Percentiles rank a stretch among this genome's conserved stretches.
Conservation (phyloP, 2,888 invertebrate species). For the Ashinkailepas kermadecensis region DNA sequence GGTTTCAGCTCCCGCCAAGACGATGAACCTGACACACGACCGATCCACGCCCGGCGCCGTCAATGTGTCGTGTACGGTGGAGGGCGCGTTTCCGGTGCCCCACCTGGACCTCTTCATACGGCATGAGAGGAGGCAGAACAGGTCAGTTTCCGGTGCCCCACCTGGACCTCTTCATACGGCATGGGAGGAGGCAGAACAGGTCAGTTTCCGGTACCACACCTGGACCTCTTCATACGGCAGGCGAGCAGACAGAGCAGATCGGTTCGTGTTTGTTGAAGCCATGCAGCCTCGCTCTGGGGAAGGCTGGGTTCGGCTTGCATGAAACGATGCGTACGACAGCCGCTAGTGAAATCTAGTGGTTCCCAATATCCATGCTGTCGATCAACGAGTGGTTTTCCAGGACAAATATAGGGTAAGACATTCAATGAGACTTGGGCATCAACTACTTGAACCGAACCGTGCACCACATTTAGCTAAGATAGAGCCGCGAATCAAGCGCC, state of each 20-base stretch:
- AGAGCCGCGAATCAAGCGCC: no score
- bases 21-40: slow-evolving; percentile 37
- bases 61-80: slow-evolving; percentile 52
- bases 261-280: not conserved
- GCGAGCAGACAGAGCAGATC: not conserved
- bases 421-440: no score
- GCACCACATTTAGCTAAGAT: no score
- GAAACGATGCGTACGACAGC: no score
- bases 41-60: slow-evolving; percentile 49
- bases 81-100: slow-evolving; percentile 54
- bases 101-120: slow-evolving; percentile 47
- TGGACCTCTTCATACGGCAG: slow-evolving; percentile 45
- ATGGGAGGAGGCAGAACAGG: not conserved
- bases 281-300: no score
- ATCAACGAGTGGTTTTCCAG: no score
- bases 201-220: slow-evolving; percentile 44
- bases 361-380: no score
- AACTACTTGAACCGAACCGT: no score
- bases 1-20: not conserved
- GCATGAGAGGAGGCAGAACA: not conserved
- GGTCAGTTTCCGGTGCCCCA: slow-evolving; percentile 43
- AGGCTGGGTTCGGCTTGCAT: no score
- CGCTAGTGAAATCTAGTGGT: no score
- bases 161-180: slow-evolving; percentile 46
- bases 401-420: no score